Conservation (phyloP, 2,797 vertebrate genomes). For the Antennarius maculatus region DNA sequence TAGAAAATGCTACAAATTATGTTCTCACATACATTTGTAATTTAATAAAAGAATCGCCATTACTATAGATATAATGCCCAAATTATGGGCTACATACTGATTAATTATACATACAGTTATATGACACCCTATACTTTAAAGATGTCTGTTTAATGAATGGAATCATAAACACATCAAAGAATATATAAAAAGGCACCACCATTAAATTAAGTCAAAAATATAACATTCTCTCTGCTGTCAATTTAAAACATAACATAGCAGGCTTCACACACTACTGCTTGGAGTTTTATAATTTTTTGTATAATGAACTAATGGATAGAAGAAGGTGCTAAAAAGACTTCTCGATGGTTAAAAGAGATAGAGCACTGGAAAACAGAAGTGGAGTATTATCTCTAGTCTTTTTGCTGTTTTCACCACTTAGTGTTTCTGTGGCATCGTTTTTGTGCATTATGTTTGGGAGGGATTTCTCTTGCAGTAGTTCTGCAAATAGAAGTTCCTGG, state of each 20-base stretch:
- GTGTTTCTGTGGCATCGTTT: constrained; percentile 47
- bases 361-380: constrained; percentile 25
- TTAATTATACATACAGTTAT: neutral
- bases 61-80: neutral
- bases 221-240: constrained; percentile 16
- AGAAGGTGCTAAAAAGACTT: constrained; percentile 16
- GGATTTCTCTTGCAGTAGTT: constrained; percentile 66
- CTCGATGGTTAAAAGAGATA: constrained; percentile 26
- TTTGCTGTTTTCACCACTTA: constrained; percentile 24
- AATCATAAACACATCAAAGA: constrained; percentile 3
- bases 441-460: constrained; percentile 49
- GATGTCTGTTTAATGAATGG: neutral
- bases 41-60: constrained; percentile 11
- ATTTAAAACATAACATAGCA: constrained; percentile 1
- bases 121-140: neutral
- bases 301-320: constrained; percentile 27
- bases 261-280: neutral
- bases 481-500: constrained; percentile 73
- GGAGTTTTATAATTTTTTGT: constrained; percentile 25
- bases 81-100: neutral
- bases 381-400: neutral
- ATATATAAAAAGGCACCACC: neutral
- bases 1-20: neutral
- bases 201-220: constrained; percentile 1
- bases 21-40: neutral